A percentile compares a stretch with the other conserved stretches of the same genome.
These are phyloP conservation scores for Plodia interpunctella DNA, from an alignment of 1,140 invertebrate genomes.

Conservation along the genomic window DNA sequence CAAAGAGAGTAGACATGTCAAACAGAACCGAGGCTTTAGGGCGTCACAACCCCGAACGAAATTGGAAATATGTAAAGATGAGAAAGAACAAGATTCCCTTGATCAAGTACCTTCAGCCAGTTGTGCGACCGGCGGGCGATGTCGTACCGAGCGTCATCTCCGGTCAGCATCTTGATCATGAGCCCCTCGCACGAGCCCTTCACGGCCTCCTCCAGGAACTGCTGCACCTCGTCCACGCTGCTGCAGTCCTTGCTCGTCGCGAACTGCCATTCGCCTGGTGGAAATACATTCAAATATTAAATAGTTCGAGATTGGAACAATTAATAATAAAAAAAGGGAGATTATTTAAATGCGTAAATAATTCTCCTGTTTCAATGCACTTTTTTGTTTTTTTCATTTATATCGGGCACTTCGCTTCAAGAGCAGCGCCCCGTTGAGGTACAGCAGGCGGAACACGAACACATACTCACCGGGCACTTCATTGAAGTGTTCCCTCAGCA, in stretches of 20 bases:
- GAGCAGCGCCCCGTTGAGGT: conserved; percentile 93
- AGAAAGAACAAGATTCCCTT: too few species aligned
- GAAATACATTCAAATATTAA: background rate
- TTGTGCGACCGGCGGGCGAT: conserved; percentile 98
- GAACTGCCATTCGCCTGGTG: conserved; percentile 88
- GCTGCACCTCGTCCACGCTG: conserved; percentile 94
- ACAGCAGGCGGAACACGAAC: conserved; percentile 98
- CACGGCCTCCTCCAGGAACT: conserved; percentile 97
- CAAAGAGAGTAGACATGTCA: too few species aligned
- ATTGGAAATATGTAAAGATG: too few species aligned
- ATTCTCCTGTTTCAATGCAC: too few species aligned
- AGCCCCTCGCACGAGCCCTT: conserved; percentile 98
- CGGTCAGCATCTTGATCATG: conserved; percentile 98
- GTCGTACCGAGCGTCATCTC: conserved; percentile 95
- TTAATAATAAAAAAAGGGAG: too few species aligned
- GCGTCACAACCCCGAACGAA: too few species aligned
- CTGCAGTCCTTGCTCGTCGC: conserved; percentile 90
- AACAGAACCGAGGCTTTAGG: too few species aligned
- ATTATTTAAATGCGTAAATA: too few species aligned
- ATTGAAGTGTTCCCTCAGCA: conserved; percentile 87
- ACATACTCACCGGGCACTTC: conserved; percentile 94
- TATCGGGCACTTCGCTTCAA: too few species aligned
- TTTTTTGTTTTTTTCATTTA: too few species aligned
- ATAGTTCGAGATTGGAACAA: background rate
- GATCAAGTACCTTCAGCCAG: conserved; percentile 89